A percentile compares a stretch with the other conserved stretches of the same genome.
Evolutionary conservation across 2,113 vertebrate species (phyloP).

Genomic region (Alosa alosa): DNA sequence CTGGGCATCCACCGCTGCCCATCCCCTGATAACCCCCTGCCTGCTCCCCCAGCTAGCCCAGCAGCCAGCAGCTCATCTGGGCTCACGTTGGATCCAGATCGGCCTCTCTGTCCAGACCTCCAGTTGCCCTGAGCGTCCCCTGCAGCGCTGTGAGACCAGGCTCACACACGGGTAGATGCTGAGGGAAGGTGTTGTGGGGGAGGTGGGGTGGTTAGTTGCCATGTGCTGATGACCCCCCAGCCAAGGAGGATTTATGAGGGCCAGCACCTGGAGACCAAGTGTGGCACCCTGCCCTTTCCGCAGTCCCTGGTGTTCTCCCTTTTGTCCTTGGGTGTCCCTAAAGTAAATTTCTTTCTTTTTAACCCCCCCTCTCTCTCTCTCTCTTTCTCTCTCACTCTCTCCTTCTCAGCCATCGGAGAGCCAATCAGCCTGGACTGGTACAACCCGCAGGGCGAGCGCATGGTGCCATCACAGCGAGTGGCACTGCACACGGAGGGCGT

Average conservation of each 20-base stretch:
- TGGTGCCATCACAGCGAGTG: conserved; percentile 80
- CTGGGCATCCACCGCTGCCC: conserved; percentile 26
- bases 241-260: background rate
- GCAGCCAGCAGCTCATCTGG: background rate
- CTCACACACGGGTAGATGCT: conserved; percentile 33
- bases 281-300: background rate
- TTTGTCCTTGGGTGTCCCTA: background rate
- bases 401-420: conserved; percentile 84
- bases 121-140: conserved; percentile 20
- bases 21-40: conserved; percentile 34
- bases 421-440: conserved; percentile 92
- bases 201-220: background rate
- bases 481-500: conserved; percentile 85
- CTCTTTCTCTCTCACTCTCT: conserved; percentile 28
- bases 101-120: conserved; percentile 20
- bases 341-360: background rate
- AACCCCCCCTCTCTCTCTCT: background rate
- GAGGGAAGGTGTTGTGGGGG: background rate
- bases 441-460: conserved; percentile 93
- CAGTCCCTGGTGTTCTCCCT: background rate
- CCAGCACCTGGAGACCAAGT: background rate
- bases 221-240: background rate
- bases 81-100: background rate
- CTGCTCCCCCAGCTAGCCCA: conserved; percentile 23
- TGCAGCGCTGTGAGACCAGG: conserved; percentile 21